Evolutionary conservation across 2,888 invertebrate species (phyloP), one percentile per base, ranked within the genome.

Genomic region (Mythimna albipuncta): DNA sequence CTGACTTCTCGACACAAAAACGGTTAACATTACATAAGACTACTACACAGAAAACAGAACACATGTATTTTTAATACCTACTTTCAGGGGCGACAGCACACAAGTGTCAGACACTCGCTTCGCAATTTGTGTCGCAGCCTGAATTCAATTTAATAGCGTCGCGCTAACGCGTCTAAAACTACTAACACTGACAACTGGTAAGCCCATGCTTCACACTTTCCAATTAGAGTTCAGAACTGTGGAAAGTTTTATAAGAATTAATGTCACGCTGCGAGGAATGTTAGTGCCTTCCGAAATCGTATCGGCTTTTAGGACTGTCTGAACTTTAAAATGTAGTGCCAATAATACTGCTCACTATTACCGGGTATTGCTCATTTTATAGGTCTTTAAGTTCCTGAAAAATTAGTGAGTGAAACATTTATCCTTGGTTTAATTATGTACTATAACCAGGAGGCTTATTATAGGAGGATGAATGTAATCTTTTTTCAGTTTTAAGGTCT

Each of bases 111-210:
- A 65, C 64, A 79, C 67, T 77, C 41, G 19, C 59, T 70, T 41
- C 57, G 80, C 83, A 82, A 82, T 79, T 81, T 70, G 64, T 59
- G 68, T 79, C 80, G 68, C 59, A 57, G 64, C 41, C 62, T 82
- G 83, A 83, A 81, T 81, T 83, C 75, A 81, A 83, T 81, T 81
- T 70, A 79, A 83, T 79, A 79, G 62, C 74, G 70, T 69, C 68
- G 62, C 26, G 67, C 59, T 68, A 70, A 75, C 83, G 67, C 64
- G 58, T 79, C 75, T 80, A 64, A 71, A 83, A 81, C 83, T 70
- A 79, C 83, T 74, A 70, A 62, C 79, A 79, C 64, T 44, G 68
- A 67, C 82, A 79, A 68, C 80, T 65, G 26, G 47, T 52, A 62
- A 62, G 38, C 69, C 79, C 67, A 81, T 81, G 70, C 67, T 79